A percentile compares a stretch with the other conserved stretches of the same genome.
phyloP scores from a whole-genome alignment of 2,888 invertebrate species.

The Allygus modestus region DNA sequence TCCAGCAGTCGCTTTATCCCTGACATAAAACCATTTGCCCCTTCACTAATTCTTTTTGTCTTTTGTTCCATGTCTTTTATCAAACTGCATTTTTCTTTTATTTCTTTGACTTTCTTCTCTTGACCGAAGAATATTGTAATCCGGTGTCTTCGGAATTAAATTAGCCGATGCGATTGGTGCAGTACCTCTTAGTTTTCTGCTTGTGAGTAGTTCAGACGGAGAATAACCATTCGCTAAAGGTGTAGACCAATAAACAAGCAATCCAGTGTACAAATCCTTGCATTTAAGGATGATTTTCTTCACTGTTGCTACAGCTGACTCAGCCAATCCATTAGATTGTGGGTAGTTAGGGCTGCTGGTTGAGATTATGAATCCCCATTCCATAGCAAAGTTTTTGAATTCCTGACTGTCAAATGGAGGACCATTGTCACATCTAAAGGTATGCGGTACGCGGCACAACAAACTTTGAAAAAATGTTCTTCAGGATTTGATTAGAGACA shows the following conservation, averaged over 20 bases:
- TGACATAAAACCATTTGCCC: too few relatives aligned
- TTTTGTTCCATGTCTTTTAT: too few relatives aligned
- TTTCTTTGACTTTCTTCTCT: too few relatives aligned
- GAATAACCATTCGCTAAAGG: not conserved
- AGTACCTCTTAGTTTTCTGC: not conserved
- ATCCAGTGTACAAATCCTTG: not conserved
- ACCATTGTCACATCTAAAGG: not conserved
- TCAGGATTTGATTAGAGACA: not conserved
- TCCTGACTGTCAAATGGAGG: not conserved
- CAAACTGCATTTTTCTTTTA: too few relatives aligned
- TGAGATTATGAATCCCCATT: not conserved
- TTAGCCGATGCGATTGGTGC: not conserved
- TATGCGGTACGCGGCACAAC: constrained; percentile 48
- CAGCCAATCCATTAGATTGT: constrained; percentile 9
- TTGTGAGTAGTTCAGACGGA: not conserved
- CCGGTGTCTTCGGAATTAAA: too few relatives aligned
- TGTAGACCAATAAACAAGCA: too few relatives aligned
- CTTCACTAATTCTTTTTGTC: too few relatives aligned
- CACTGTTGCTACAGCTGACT: not conserved
- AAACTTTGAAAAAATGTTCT: not conserved
- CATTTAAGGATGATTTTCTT: not conserved
- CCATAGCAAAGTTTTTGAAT: not conserved
- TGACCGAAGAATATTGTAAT: too few relatives aligned
- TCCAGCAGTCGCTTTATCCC: not conserved
- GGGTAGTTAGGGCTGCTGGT: not conserved